Percentiles rank a stretch among this genome's conserved stretches.
Conservation (phyloP, 2,888 invertebrate genomes). For the Dryocosmus kuriphilus region DNA sequence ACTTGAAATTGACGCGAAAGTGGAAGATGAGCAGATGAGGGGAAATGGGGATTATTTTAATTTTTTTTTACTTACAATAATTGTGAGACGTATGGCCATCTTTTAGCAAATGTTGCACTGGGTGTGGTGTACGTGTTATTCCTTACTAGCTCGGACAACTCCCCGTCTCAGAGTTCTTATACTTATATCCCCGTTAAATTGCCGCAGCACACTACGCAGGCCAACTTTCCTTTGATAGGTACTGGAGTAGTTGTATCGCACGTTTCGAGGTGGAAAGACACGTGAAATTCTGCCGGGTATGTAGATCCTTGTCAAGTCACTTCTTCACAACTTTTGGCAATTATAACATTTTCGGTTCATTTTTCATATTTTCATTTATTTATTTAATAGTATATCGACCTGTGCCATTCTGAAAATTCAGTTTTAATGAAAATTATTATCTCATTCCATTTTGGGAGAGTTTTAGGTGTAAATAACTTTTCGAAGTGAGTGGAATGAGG, state of each 20-base stretch:
- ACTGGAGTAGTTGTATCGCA: conserved; percentile 12
- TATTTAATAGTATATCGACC: too few relatives aligned
- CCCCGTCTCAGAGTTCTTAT: conserved; percentile 73
- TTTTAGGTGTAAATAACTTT: too few relatives aligned
- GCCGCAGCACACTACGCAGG: conserved; percentile 58
- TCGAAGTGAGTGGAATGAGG: too few relatives aligned
- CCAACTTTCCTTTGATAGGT: conserved; percentile 64
- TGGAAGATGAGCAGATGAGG: not conserved
- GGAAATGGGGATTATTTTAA: not conserved
- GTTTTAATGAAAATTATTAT: too few relatives aligned
- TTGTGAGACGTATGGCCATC: conserved; percentile 56
- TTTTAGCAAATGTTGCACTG: conserved; percentile 67
- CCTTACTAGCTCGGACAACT: conserved; percentile 72
- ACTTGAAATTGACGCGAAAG: conserved; percentile 6
- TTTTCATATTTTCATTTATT: too few relatives aligned
- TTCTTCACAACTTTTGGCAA: not conserved
- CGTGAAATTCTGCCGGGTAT: not conserved
- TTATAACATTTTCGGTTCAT: not conserved
- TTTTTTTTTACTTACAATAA: conserved; percentile 66
- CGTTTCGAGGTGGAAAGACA: not conserved
- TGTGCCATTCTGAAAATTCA: too few relatives aligned
- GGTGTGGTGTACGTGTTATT: conserved; percentile 73
- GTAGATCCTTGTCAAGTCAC: not conserved
- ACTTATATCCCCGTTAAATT: conserved; percentile 75
- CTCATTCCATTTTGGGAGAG: too few relatives aligned